Base-by-base conservation (phyloP, 2,888 invertebrate genomes). In the Acleris cristana region DNA sequence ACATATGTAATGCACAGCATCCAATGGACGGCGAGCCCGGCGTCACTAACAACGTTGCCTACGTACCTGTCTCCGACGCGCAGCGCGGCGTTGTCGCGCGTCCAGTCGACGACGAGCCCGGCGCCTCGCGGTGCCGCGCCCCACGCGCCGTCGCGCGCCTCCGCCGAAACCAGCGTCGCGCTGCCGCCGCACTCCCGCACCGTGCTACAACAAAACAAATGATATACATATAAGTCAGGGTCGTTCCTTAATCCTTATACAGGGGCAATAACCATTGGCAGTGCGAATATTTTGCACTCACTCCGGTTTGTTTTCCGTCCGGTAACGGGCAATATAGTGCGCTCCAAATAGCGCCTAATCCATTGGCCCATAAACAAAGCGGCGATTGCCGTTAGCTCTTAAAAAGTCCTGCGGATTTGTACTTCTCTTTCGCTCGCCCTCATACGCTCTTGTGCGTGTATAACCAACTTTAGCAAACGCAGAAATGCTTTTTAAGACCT, bases 31-130 rank as follows among this genome's bases (percentile, higher is more conserved):
- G 18, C 18, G 48, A 48, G 40, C 14, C 14, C 14, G 40, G 40
- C 40, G 14, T 40, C 40, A 40, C 40, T 14, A 12, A 4, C 4
- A 5, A 1, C 40, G 14, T 10, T 40, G 40, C 40, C 40, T 34
- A 3, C 10, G 34, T 18, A 95, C 95, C 95, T 94, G 91, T 98
- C 98, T 48, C 96, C 97, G 76, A 96, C 94, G 76, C 94, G 94
- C 57, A 98, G 89, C 2, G 95, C 95, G 51, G 96, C 94, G 74
- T 96, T 95, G 75, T 97, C 97, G 6, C 96, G 92, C 0, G 96
- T 95, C 97, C 98, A 97, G 74, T 97, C 97, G 49, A 98, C 94
- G 82, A 95, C 93, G 14, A 96, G 95, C 7, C 94, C 94, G 58
- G 92, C 88, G 65, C 95, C 95, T 18, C 95, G 94, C 65, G 95